Evolutionary conservation across 2,113 vertebrate species (phyloP), one percentile per base, ranked within the genome.

Genomic region (Potamarius usumacintae): DNA sequence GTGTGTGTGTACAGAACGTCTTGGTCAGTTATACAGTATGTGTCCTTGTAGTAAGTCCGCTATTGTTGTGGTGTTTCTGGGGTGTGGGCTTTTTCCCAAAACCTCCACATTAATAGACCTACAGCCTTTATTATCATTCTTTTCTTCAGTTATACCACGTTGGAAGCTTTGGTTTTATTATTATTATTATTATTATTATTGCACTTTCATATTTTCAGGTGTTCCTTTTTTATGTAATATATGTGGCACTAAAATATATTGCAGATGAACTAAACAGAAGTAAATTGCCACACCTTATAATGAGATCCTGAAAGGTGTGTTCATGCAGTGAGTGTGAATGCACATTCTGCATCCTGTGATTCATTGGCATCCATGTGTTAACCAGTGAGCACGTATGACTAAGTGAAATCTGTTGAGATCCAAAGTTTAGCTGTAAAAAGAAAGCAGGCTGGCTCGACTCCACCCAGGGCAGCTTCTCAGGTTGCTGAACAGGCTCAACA

Each of bases 381-480:
- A 57, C 8, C 4, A 81, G 9, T 12, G 18, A 42, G 1, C 6
- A 25, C 1, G 6, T 67, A 25, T 15, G 42, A 81, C 42, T 10
- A 12, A 20, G 17, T 0, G 1, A 42, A 11, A 22, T 81, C 7
- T 50, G 57, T 62, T 22, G 11, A n/a, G 17, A 22, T 52, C 10
- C 34, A 52, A 20, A 42, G 50, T 67, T 80, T 30, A 10, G 52
- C 63, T 71, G 14, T 58, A 72, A 72, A 72, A 72, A 20, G 11
- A 72, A 81, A 63, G 1, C 34, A 76, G 18, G 4, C 20, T 22
- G 34, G 30, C 58, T 17, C 9, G 53, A 78, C 86, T 67, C 86
- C 86, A 87, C 86, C 86, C 81, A 87, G 10, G 7, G 17, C 17
- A 69, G 58, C 71, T 83, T 83, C 82, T 83, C 25, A 78, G 86